Evolutionary conservation across 2,797 vertebrate species (phyloP), one percentile per base, ranked within the genome.

Genomic region (Ptychadena robeensis): DNA sequence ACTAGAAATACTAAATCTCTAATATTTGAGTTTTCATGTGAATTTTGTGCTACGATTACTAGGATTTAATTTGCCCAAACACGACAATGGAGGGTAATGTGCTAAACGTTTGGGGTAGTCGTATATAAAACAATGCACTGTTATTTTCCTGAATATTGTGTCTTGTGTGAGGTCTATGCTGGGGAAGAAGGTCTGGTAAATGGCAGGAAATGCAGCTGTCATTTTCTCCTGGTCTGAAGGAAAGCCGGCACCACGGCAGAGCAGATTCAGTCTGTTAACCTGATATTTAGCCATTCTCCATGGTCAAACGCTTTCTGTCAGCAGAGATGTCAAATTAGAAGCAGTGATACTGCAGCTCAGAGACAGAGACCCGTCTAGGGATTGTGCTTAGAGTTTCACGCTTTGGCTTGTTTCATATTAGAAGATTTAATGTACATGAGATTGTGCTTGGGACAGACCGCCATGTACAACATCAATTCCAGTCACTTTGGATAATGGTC

Each of bases 271-370:
- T 61, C 74, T 71, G 68, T 83, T 65, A 79, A 12, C 44, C 34
- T 67, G 82, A 67, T 84, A 79, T 79, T 76, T 76, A 76, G 71
- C 67, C 37, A 48, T 84, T 80, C 65, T 73, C 65, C 63, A 68
- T 80, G 63, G 75, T 67, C 57, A 40, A 10, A 38, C 57, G 27
- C 64, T 84, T 38, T 72, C 44, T 80, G 64, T 73, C 70, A 63
- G 63, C 70, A 22, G 57, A 67, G 48, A 82, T 61, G 59, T 77
- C 73, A 80, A 32, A 84, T 84, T 84, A 73, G 70, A 15, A 74
- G 66, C 61, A n/a, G 67, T 53, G 53, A 15, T 70, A 35, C 63
- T 79, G 53, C 70, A 77, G 64, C 53, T 67, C 14, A 30, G 28
- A 82, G 71, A 74, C 30, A 18, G 30, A 22, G 22, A 10, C 44